Percentiles rank a stretch among this genome's conserved stretches.
These are phyloP conservation scores for Dermolepida albohirtum DNA, from an alignment of 2,888 invertebrate genomes.

Conservation along the genomic window DNA sequence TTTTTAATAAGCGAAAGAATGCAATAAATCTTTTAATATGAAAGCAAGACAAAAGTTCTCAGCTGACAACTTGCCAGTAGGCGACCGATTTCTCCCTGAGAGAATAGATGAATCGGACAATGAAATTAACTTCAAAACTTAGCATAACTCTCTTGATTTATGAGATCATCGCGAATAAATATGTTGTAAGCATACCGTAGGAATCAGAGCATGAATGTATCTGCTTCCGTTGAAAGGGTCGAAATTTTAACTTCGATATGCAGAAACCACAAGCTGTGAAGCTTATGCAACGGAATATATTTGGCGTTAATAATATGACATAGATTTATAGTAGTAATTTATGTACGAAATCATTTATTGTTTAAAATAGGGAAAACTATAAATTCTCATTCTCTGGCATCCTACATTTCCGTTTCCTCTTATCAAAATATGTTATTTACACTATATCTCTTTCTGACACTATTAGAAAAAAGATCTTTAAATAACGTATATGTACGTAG, in stretches of 20 bases:
- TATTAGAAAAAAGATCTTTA: no score
- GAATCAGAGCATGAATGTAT: slow-evolving; percentile 39
- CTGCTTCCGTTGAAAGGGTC: slow-evolving; percentile 31
- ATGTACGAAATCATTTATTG: neutral
- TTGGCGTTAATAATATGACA: slow-evolving; percentile 35
- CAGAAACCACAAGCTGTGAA: slow-evolving; percentile 31
- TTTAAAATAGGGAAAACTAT: slow-evolving; percentile 1
- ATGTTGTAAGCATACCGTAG: slow-evolving; percentile 29
- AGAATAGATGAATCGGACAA: slow-evolving; percentile 24
- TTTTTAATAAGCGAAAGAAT: neutral
- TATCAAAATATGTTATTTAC: no score
- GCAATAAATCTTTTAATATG: slow-evolving; percentile 9
- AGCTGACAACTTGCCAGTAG: slow-evolving; percentile 12
- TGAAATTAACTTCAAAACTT: slow-evolving; percentile 28
- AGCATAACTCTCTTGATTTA: slow-evolving; percentile 32
- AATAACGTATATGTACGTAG: no score
- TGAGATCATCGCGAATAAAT: slow-evolving; percentile 33
- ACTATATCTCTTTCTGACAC: no score
- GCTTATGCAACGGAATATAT: slow-evolving; percentile 35
- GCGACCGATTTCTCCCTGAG: slow-evolving; percentile 11
- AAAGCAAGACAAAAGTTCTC: neutral
- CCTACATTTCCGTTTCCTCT: no score
- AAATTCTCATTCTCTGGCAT: no score
- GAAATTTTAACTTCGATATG: slow-evolving; percentile 28
- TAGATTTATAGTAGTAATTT: slow-evolving; percentile 17